phyloP scores from a whole-genome alignment of 2,888 invertebrate genomes.

The Celastrina argiolus region DNA sequence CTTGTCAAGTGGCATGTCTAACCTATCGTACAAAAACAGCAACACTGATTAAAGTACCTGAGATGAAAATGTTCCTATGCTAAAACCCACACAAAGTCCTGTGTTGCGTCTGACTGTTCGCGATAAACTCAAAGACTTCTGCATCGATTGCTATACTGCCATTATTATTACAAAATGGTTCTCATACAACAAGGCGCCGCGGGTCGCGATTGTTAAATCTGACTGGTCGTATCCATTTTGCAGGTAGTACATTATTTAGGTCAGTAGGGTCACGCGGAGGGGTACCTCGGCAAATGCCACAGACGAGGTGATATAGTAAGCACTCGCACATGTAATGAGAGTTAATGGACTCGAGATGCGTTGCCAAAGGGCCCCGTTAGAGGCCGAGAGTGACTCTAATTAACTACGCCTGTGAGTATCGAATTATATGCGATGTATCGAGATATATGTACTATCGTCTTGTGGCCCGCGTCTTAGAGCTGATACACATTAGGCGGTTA shows the following conservation, averaged over 20 bases:
- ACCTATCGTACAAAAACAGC: no score
- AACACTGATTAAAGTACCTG: no score
- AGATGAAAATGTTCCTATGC: no score
- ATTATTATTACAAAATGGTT: no score
- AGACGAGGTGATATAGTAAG: neutral
- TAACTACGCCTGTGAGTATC: conserved; percentile 8
- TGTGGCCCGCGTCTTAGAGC: neutral
- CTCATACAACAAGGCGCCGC: neutral
- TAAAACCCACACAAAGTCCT: no score
- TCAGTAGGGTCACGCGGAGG: neutral
- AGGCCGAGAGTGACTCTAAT: neutral
- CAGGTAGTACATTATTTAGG: conserved; percentile 11
- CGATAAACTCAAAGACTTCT: no score
- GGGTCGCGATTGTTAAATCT: neutral
- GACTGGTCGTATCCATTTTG: neutral
- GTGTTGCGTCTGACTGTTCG: no score
- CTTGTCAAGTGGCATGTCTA: no score
- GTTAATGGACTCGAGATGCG: conserved; percentile 17
- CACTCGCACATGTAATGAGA: conserved; percentile 12
- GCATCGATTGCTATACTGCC: no score
- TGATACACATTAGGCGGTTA: no score
- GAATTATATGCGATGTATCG: conserved; percentile 4
- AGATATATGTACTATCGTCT: neutral
- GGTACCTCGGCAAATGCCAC: neutral
- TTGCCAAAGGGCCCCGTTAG: conserved; percentile 3